A percentile compares a stretch with the other conserved stretches of the same genome.
Conservation (phyloP, 1,140 invertebrate genomes). For the Tetramorium alpestre region DNA sequence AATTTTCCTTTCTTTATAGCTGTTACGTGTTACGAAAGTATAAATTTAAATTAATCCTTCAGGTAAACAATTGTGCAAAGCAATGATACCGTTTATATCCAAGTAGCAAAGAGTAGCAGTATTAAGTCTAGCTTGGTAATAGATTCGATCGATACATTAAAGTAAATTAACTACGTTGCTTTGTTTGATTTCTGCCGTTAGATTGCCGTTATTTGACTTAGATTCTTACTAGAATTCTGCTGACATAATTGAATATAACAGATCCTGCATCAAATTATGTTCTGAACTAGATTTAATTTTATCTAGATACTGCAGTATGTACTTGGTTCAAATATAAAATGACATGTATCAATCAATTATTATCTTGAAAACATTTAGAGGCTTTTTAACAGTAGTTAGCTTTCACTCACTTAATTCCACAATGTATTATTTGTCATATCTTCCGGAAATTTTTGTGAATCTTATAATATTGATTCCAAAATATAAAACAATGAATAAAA, state of each 20-base stretch:
- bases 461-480: not conserved
- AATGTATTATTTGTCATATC: not conserved
- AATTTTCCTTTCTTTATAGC: constrained; percentile 67
- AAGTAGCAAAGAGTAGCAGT: not conserved
- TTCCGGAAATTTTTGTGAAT: not conserved
- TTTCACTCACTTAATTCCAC: not conserved
- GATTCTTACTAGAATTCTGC: constrained; percentile 10
- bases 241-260: not conserved
- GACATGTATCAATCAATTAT: not conserved
- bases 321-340: not conserved
- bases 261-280: not conserved
- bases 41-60: constrained; percentile 53
- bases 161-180: not conserved
- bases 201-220: not conserved
- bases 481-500: not conserved
- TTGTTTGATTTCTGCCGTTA: not conserved
- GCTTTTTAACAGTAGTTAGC: not conserved
- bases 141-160: not conserved
- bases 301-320: not conserved
- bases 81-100: not conserved
- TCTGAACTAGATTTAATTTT: not conserved
- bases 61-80: constrained; percentile 42
- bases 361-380: not conserved
- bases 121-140: not conserved
- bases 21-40: constrained; percentile 55